A percentile compares a stretch with the other conserved stretches of the same genome.
These are phyloP conservation scores for Tupaia tana DNA, from an alignment of 2,113 vertebrate species.

Conservation along the genomic window DNA sequence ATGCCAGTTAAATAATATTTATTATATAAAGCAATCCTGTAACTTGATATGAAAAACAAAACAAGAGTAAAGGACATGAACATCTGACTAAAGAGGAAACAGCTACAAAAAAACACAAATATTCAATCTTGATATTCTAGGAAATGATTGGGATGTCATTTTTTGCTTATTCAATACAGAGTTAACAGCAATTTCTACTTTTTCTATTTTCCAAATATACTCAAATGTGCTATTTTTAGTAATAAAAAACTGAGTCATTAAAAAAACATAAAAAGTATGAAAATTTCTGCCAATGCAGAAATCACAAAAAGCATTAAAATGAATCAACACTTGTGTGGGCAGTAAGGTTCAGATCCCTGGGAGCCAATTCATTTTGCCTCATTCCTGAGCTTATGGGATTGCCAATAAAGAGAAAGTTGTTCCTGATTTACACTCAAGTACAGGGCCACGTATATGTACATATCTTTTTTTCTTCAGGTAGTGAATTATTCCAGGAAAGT, in stretches of 20 bases:
- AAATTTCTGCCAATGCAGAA: constrained; percentile 70
- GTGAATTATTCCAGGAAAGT: constrained; percentile 40
- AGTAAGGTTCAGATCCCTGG: constrained; percentile 66
- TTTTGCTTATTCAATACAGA: constrained; percentile 69
- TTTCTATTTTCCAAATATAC: constrained; percentile 67
- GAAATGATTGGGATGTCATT: constrained; percentile 46
- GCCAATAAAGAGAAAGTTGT: constrained; percentile 4
- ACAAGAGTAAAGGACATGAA: constrained; percentile 62
- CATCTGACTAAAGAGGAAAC: constrained; percentile 59
- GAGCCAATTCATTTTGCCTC: constrained; percentile 59
- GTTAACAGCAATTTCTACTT: constrained; percentile 69
- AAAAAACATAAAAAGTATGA: constrained; percentile 64
- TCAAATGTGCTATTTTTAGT: constrained; percentile 65
- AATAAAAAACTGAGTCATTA: constrained; percentile 71
- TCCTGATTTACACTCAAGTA: constrained; percentile 52
- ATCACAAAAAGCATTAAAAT: constrained; percentile 71
- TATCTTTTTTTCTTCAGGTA: constrained; percentile 20
- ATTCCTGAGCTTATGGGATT: constrained; percentile 65
- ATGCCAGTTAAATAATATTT: constrained; percentile 73
- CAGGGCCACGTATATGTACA: neutral
- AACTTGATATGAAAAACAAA: constrained; percentile 75
- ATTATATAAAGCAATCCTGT: constrained; percentile 71
- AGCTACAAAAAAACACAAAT: constrained; percentile 66
- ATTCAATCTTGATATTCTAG: constrained; percentile 51
- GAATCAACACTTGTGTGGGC: constrained; percentile 61